phyloP scores from a whole-genome alignment of 2,797 vertebrate genomes.

The Kryptolebias ocellatus region DNA sequence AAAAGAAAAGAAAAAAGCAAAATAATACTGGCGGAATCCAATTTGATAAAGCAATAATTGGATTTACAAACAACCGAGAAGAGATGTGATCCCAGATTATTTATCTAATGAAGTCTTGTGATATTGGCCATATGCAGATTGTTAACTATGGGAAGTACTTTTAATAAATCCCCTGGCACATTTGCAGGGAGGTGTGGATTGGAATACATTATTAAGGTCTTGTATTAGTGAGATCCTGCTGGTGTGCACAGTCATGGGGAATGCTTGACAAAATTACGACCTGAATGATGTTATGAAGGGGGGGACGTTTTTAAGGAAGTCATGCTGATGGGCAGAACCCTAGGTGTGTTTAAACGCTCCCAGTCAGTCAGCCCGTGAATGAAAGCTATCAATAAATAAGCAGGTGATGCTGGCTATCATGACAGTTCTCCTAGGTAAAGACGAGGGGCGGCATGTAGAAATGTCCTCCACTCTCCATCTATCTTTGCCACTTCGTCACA shows the following conservation, averaged over 20 bases:
- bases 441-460: conserved; percentile 50
- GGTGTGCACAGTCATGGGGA: conserved; percentile 47
- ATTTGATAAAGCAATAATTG: conserved; percentile 83
- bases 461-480: conserved; percentile 46
- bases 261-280: conserved; percentile 72
- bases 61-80: conserved; percentile 80
- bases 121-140: conserved; percentile 81
- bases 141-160: conserved; percentile 72
- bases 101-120: conserved; percentile 79
- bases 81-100: conserved; percentile 79
- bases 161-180: conserved; percentile 68
- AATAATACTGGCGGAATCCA: conserved; percentile 78
- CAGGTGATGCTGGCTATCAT: conserved; percentile 46
- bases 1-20: conserved; percentile 46
- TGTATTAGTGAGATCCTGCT: conserved; percentile 51
- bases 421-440: conserved; percentile 61
- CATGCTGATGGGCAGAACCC: conserved; percentile 50
- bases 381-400: conserved; percentile 74
- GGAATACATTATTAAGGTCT: conserved; percentile 66
- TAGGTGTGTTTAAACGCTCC: conserved; percentile 57
- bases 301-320: conserved; percentile 33
- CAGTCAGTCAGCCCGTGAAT: conserved; percentile 61
- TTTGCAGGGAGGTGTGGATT: conserved; percentile 58
- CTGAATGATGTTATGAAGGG: conserved; percentile 70
- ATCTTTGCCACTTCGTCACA: conserved; percentile 48